Percentiles rank a stretch among this genome's conserved stretches.
phyloP scores from a whole-genome alignment of 2,113 vertebrate species.

The Cariama cristata region DNA sequence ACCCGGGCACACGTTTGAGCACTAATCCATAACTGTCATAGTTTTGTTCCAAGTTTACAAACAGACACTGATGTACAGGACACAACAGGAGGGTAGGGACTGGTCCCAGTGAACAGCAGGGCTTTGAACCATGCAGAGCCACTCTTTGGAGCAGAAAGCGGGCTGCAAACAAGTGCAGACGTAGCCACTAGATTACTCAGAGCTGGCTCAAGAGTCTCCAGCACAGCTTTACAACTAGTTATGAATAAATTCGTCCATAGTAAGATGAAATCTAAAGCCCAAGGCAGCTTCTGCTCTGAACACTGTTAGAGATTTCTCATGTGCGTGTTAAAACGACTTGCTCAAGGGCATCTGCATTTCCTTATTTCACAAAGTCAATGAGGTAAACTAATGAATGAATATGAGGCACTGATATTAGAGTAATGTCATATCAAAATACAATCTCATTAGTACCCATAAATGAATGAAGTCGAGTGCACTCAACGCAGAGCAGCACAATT shows the following conservation, averaged over 20 bases:
- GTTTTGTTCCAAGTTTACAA: not conserved
- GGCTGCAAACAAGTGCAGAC: not conserved
- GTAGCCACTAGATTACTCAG: not conserved
- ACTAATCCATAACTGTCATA: not conserved
- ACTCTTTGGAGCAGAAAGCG: not conserved
- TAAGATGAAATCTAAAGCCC: slow-evolving; percentile 1
- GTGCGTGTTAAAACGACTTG: not conserved
- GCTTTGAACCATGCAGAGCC: not conserved
- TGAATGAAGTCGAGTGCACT: not conserved
- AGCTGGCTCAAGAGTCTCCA: not conserved
- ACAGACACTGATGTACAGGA: not conserved
- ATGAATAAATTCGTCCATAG: not conserved
- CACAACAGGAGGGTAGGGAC: not conserved
- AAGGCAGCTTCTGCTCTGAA: not conserved
- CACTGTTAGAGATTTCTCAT: not conserved
- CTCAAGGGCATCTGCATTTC: not conserved
- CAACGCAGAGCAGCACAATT: not conserved
- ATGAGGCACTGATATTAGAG: not conserved
- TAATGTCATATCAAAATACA: slow-evolving; percentile 27
- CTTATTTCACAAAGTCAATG: slow-evolving; percentile 18
- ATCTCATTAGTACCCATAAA: not conserved
- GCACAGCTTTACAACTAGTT: not conserved
- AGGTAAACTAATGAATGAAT: slow-evolving; percentile 21
- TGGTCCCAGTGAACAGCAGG: not conserved
- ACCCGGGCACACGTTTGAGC: not conserved